Evolutionary conservation across 2,113 vertebrate species (phyloP).

Genomic region (Anser cygnoides): DNA sequence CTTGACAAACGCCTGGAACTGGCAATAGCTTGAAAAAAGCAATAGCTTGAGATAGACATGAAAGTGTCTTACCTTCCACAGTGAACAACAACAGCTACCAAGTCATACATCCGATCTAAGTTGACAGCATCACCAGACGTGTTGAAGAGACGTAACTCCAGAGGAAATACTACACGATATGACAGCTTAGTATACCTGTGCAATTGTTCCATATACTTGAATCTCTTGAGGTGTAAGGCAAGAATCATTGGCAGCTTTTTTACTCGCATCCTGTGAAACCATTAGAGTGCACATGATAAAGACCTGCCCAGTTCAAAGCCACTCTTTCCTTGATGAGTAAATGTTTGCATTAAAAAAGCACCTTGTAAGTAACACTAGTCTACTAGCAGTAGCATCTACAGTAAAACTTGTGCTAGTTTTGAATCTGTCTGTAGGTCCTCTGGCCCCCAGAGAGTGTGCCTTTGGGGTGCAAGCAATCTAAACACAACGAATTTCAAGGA

Average conservation of each 20-base stretch:
- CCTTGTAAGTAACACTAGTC: not conserved
- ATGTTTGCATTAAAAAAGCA: not conserved
- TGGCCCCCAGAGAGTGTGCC: not conserved
- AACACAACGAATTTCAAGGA: not conserved
- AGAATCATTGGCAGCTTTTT: slow-evolving; percentile 97
- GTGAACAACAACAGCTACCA: slow-evolving; percentile 95
- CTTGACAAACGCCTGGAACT: not conserved
- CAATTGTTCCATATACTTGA: slow-evolving; percentile 98
- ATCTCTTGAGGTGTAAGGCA: slow-evolving; percentile 95
- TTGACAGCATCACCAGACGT: slow-evolving; percentile 92
- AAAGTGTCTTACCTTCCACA: slow-evolving; percentile 86
- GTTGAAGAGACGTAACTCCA: slow-evolving; percentile 96
- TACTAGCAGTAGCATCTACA: not conserved
- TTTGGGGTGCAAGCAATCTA: not conserved
- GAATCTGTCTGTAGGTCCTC: not conserved
- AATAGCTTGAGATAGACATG: accelerated
- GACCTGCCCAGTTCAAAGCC: not conserved
- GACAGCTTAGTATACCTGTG: slow-evolving; percentile 97
- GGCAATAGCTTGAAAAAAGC: not conserved
- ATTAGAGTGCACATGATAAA: not conserved
- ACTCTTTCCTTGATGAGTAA: not conserved
- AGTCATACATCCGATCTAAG: slow-evolving; percentile 95
- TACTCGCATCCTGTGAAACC: slow-evolving; percentile 89
- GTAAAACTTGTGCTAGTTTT: not conserved
- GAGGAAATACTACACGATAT: slow-evolving; percentile 93